These are phyloP conservation scores for Heteromyza rotundicornis DNA, from an alignment of 2,888 invertebrate species.

Conservation along the genomic window DNA sequence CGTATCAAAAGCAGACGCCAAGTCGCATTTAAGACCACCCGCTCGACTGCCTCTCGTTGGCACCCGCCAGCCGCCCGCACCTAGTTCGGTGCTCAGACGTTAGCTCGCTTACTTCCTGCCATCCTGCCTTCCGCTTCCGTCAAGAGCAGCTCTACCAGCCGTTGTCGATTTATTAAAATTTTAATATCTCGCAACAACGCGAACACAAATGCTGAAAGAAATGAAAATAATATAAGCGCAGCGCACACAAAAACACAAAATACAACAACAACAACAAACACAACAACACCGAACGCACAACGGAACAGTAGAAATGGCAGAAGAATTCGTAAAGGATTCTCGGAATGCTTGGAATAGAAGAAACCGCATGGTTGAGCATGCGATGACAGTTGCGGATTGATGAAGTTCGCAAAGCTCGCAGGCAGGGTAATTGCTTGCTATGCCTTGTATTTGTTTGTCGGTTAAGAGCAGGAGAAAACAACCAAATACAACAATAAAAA, in stretches of 20 bases:
- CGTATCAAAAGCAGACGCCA: no score
- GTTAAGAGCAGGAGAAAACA: neutral
- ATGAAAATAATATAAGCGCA: neutral
- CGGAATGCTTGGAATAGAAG: neutral
- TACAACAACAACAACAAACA: neutral
- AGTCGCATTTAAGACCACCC: neutral
- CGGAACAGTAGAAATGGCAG: neutral
- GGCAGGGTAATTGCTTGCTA: constrained; percentile 2
- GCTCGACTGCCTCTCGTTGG: neutral
- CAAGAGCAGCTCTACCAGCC: constrained; percentile 25
- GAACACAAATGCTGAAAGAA: constrained; percentile 32
- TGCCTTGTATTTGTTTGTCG: neutral
- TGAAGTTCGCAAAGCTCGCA: neutral
- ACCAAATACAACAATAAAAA: no score
- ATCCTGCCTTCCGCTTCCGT: neutral
- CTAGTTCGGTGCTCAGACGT: neutral
- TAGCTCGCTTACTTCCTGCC: neutral
- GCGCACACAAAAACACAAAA: no score
- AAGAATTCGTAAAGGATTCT: neutral
- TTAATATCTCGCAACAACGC: constrained; percentile 39
- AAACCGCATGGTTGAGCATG: neutral
- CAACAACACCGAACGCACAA: neutral
- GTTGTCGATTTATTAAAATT: constrained; percentile 50
- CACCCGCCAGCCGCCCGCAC: neutral
- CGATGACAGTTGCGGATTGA: constrained; percentile 7